Conservation (phyloP, 2,113 vertebrate species). For the Emydura subglobosa region DNA sequence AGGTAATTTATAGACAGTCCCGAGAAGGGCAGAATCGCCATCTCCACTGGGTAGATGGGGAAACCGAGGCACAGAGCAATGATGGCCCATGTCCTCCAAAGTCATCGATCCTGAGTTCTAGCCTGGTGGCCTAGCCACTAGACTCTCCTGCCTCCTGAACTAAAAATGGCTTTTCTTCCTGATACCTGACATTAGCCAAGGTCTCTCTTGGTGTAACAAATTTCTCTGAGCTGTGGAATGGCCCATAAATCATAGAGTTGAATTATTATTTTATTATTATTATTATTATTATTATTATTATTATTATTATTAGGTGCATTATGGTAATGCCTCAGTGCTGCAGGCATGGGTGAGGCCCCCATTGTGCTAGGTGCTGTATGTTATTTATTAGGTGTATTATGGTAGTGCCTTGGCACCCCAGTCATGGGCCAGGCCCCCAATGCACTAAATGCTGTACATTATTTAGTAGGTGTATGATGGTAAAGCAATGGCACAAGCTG, state of each 20-base stretch:
- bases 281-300: no score
- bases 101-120: background rate
- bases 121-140: background rate
- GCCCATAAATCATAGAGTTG: background rate
- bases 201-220: background rate
- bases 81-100: background rate
- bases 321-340: no score
- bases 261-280: background rate
- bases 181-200: background rate
- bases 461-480: no score
- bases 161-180: background rate
- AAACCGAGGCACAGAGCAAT: background rate
- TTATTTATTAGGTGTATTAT: no score
- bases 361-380: no score
- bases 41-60: background rate
- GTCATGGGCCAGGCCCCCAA: no score
- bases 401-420: no score
- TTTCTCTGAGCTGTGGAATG: background rate
- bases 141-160: background rate
- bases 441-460: no score
- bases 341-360: no score
- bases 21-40: no score
- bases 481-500: background rate
- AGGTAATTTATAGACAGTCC: no score
- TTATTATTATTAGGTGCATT: background rate